These are phyloP conservation scores for Molanna angustata DNA, from an alignment of 2,888 invertebrate genomes.

Conservation along the genomic window DNA sequence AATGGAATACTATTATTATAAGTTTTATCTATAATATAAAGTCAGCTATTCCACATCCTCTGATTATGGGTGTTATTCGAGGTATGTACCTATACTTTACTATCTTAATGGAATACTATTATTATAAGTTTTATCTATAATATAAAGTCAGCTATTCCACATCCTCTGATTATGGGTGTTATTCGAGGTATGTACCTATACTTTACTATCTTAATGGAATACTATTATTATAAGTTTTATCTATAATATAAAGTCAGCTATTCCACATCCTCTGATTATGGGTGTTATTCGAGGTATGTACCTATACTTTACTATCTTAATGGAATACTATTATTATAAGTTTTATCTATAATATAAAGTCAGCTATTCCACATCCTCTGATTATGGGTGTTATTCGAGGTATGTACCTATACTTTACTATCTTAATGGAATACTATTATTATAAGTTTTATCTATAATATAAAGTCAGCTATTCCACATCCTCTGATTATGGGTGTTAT, in stretches of 20 bases:
- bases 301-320: slow-evolving; percentile 16
- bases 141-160: slow-evolving; percentile 99
- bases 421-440: no score
- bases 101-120: no score
- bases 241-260: slow-evolving; percentile 99
- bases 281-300: slow-evolving; percentile 89
- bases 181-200: slow-evolving; percentile 70
- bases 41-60: slow-evolving; percentile 99
- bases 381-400: slow-evolving; percentile 99
- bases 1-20: no score
- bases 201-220: slow-evolving; percentile 20
- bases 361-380: slow-evolving; percentile 99
- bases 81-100: slow-evolving; percentile 49
- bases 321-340: no score
- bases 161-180: slow-evolving; percentile 99
- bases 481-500: slow-evolving; percentile 99
- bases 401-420: slow-evolving; percentile 40
- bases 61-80: slow-evolving; percentile 99
- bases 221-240: no score
- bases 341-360: no score
- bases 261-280: slow-evolving; percentile 99
- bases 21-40: no score
- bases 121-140: no score
- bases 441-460: no score
- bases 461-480: slow-evolving; percentile 99